A percentile compares a stretch with the other conserved stretches of the same genome.
Conservation (phyloP, 2,113 vertebrate genomes). For the Theropithecus gelada region DNA sequence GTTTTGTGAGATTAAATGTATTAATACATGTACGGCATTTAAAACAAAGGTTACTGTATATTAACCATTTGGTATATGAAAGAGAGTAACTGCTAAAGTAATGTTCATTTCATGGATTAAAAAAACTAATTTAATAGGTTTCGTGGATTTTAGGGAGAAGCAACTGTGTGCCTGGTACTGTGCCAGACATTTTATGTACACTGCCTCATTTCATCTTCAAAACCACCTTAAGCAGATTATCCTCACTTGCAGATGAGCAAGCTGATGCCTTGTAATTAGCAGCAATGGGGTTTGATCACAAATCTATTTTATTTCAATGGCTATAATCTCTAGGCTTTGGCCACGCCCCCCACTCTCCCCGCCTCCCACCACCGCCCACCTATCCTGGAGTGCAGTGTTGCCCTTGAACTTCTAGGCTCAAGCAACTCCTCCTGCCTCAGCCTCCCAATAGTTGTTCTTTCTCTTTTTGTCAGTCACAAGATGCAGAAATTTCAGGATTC, state of each 20-base stretch:
- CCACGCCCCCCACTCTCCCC: too few species aligned
- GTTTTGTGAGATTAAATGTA: not conserved
- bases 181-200: not conserved
- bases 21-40: not conserved
- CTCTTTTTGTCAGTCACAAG: not conserved
- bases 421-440: too few species aligned
- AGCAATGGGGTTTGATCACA: not conserved
- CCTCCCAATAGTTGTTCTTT: not conserved
- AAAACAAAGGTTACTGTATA: not conserved
- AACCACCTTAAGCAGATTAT: not conserved
- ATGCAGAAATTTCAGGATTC: not conserved
- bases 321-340: not conserved
- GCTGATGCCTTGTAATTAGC: not conserved
- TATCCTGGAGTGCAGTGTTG: too few species aligned
- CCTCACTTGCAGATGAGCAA: not conserved
- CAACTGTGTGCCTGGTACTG: not conserved
- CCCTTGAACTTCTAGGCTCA: too few species aligned
- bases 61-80: not conserved
- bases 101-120: not conserved
- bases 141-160: not conserved
- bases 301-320: rapidly evolving
- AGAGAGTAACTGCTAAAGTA: not conserved
- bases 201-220: not conserved
- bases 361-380: too few species aligned
- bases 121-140: not conserved